Evolutionary conservation across 2,113 vertebrate genomes (phyloP), one percentile per base, ranked within the genome.

Genomic region (Halichoerus grypus): DNA sequence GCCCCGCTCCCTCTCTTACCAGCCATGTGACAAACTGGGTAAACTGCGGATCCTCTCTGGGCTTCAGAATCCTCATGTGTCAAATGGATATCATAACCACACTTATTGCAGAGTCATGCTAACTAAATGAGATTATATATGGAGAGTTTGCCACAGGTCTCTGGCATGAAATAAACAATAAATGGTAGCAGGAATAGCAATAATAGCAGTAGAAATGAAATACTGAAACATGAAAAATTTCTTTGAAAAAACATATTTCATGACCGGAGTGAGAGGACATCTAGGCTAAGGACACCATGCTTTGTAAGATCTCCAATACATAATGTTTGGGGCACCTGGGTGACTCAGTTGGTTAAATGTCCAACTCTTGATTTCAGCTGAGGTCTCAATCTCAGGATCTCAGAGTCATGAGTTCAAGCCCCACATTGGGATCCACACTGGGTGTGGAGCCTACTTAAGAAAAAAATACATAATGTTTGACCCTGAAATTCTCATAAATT

Each of bases 91-190:
- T 51, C 16, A 0, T 13, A 33, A 79, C 7, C 28, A 22, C 16
- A 59, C 12, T 39, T 22, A n/a, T 0, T 16, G 14, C 2, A 49
- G 49, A 53, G 15, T 3, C 36, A 0, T 39, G 71, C 46, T 18
- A 71, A 63, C 86, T 69, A 72, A 71, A 19, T 22, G 33, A 84
- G 33, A 81, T 33, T 39, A 42, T 4, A 19, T 53, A 69, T 4
- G 10, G 0, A 33, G n/a, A 19, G 57, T 9, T n/a, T 67, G 88
- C n/a, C 24, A 42, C 83, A 39, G 6, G 42, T 0, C 1, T 33
- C 72, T 26, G 9, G n/a, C 51, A 28, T 19, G 22, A 22, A 65
- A 81, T 55, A 65, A 33, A 77, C 28, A 46, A 5, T 28, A 69
- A 84, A 28, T 3, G 5, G 18, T 9, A 59, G 24, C 0, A 33